phyloP scores from a whole-genome alignment of 2,888 invertebrate genomes.

The Dryobota labecula region DNA sequence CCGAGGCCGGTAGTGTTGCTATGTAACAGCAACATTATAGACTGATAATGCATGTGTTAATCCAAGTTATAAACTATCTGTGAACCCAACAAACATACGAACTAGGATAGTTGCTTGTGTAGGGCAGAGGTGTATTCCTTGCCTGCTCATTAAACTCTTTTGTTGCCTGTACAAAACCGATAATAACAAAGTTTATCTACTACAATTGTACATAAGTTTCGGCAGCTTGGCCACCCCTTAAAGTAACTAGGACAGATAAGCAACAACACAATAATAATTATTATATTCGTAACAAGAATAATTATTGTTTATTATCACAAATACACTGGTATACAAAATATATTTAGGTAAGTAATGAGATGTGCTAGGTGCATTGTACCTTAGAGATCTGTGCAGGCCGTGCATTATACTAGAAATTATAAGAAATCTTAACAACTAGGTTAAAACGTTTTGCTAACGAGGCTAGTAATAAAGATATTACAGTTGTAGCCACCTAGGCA shows the following conservation, averaged over 20 bases:
- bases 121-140: not conserved
- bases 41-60: too few species aligned
- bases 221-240: conserved; percentile 46
- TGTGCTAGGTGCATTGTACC: conserved; percentile 55
- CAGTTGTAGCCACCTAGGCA: not conserved
- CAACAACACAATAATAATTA: conserved; percentile 42
- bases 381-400: conserved; percentile 52
- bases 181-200: not conserved
- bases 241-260: conserved; percentile 45
- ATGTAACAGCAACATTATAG: too few species aligned
- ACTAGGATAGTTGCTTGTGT: not conserved
- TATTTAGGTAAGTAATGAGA: conserved; percentile 52
- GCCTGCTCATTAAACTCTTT: conserved; percentile 4
- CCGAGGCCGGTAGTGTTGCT: too few species aligned
- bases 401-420: conserved; percentile 34
- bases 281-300: conserved; percentile 50
- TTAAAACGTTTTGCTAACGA: conserved; percentile 30
- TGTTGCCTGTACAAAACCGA: conserved; percentile 1
- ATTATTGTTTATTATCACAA: conserved; percentile 55
- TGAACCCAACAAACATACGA: too few species aligned
- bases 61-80: too few species aligned
- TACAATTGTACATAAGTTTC: conserved; percentile 4
- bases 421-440: conserved; percentile 29
- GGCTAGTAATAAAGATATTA: conserved; percentile 5
- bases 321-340: conserved; percentile 55